Percentiles rank a stretch among this genome's conserved stretches.
phyloP scores from a whole-genome alignment of 2,113 vertebrate species.

The Sander vitreus region DNA sequence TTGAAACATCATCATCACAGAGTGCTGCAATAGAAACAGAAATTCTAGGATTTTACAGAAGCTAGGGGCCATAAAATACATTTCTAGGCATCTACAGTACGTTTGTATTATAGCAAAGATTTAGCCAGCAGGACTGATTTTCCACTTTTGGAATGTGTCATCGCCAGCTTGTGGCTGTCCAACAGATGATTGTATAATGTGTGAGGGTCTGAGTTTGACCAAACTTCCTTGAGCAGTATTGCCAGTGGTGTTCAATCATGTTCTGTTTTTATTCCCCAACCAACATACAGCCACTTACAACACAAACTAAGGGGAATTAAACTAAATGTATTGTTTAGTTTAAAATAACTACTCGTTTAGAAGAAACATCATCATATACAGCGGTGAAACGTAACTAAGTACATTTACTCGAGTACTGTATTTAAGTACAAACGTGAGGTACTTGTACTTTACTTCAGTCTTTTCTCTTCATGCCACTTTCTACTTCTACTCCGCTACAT shows the following conservation, averaged over 20 bases:
- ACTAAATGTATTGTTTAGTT: too few relatives aligned
- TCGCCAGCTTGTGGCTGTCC: conserved; percentile 16
- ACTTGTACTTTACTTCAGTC: too few relatives aligned
- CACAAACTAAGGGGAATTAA: not conserved
- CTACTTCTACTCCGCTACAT: too few relatives aligned
- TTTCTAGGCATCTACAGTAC: conserved; percentile 40
- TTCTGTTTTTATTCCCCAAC: not conserved
- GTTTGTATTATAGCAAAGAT: conserved; percentile 25
- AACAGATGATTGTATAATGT: conserved; percentile 21
- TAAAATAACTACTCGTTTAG: too few relatives aligned
- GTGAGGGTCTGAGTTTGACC: conserved; percentile 27
- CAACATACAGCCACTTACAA: not conserved
- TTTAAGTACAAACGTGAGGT: too few relatives aligned
- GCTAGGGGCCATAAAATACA: conserved; percentile 35
- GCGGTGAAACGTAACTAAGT: too few relatives aligned
- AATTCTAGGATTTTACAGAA: conserved; percentile 57
- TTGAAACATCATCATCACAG: conserved; percentile 71
- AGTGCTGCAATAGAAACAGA: conserved; percentile 57
- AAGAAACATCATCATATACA: too few relatives aligned
- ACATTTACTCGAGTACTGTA: too few relatives aligned
- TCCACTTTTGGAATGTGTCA: conserved; percentile 38
- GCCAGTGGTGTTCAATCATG: not conserved
- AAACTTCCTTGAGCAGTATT: conserved; percentile 13
- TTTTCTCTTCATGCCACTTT: too few relatives aligned
- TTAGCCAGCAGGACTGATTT: conserved; percentile 49